A percentile compares a stretch with the other conserved stretches of the same genome.
These are phyloP conservation scores for Drosophila truncata DNA, from an alignment of 1,140 invertebrate genomes.

Conservation along the genomic window DNA sequence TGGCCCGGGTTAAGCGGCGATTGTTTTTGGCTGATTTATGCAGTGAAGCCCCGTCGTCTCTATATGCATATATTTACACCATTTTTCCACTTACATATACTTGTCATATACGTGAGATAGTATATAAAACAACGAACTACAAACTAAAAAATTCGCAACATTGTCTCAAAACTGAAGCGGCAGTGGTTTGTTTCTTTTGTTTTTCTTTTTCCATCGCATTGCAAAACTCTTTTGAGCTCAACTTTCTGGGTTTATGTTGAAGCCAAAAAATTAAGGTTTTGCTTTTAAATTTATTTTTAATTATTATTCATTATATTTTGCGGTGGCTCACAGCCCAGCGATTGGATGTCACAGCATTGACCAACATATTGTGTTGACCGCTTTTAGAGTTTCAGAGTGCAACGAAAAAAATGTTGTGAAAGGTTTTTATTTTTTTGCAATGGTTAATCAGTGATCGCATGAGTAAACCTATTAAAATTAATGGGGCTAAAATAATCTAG, in stretches of 20 bases:
- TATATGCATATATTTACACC: conserved; percentile 8
- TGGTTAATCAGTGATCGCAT: conserved; percentile 5
- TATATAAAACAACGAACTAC: background rate
- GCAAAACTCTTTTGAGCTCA: conserved; percentile 43
- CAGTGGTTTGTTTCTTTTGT: conserved; percentile 32
- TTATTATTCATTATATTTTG: conserved; percentile 67
- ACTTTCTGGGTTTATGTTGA: conserved; percentile 38
- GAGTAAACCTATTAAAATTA: conserved; percentile 8
- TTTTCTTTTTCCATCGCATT: conserved; percentile 48
- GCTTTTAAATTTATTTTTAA: conserved; percentile 57
- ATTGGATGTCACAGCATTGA: conserved; percentile 46
- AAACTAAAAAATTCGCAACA: conserved; percentile 60
- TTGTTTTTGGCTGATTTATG: conserved; percentile 49
- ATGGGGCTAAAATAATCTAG: background rate
- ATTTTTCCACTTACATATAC: conserved; percentile 15
- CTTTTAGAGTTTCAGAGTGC: conserved; percentile 19
- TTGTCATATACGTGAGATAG: conserved; percentile 1
- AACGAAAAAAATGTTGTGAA: conserved; percentile 40
- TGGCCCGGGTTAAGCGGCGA: conserved; percentile 6
- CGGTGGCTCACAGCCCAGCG: conserved; percentile 5
- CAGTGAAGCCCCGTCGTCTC: conserved; percentile 1
- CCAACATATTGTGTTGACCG: conserved; percentile 33
- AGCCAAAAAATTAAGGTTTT: conserved; percentile 52
- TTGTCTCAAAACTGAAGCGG: conserved; percentile 42
- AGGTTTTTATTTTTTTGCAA: conserved; percentile 22